Base-by-base conservation (phyloP, 2,888 invertebrate genomes). In the Lacanobia wlatinum region DNA sequence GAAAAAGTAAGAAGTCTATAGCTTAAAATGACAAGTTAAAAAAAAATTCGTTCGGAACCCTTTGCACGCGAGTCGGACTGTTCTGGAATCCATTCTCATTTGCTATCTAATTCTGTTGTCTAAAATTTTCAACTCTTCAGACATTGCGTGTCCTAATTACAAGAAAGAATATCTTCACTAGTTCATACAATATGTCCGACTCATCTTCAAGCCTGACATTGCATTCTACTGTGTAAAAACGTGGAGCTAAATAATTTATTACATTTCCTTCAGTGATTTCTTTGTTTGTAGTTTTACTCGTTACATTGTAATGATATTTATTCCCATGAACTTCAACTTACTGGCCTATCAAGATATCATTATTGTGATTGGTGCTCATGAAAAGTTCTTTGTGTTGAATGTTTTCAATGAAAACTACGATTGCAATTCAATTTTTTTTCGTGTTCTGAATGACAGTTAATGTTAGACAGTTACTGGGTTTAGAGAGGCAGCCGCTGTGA, bases 321-420 rank as follows among this genome's bases (percentile, higher is more conserved):
- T 76, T 75, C 75, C 28, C 79, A 62, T 71, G 58, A 62, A 72
- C 56, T 40, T 71, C 6, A 62, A 52, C 28, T n/a, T 40, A 58
- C 7, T 62, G 12, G 43, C 18, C 5, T 79, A 58, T 58, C 56
- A 58, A 18, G 9, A 1, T 43, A 43, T 43, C 53, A 40, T 50
- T 12, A 46, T 40, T 12, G 21, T 67, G 21, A 50, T 56, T 43
- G 1, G 7, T n/a, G n/a, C 1, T 34, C 40, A 10, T 56, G n/a
- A 56, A 34, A 56, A 16, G 8, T 56, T 46, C 38, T 50, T 50
- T 70, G 23, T 70, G 5, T 52, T 60, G 1, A 58, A 43, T 40
- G 48, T n/a, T 60, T n/a, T n/a, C 34, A 23, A 53, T 23, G 12
- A n/a, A 50, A 52, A 52, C 21, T 59, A 21, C 21, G 2, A 43